Percentiles rank a stretch among this genome's conserved stretches.
phyloP scores from a whole-genome alignment of 2,888 invertebrate species.

The Ormyrus pomaceus region DNA sequence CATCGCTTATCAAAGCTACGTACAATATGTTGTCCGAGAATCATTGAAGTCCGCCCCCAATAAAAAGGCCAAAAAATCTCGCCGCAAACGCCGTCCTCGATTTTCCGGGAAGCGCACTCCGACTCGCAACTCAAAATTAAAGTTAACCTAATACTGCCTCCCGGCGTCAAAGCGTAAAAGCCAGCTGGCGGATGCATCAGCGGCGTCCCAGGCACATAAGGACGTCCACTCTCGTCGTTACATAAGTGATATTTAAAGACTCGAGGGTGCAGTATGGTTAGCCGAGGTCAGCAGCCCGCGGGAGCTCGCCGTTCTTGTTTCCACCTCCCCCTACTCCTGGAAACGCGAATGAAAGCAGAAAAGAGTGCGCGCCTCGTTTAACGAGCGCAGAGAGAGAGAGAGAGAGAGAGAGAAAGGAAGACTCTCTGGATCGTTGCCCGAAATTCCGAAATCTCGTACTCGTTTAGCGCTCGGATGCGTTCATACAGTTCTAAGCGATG shows the following conservation, averaged over 20 bases:
- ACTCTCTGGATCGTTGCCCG: constrained; percentile 41
- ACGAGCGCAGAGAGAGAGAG: background rate
- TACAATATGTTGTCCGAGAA: too few species aligned
- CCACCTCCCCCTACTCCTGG: background rate
- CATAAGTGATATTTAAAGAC: constrained; percentile 68
- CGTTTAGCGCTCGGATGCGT: constrained; percentile 12
- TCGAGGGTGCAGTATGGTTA: constrained; percentile 61
- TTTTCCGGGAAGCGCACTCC: too few species aligned
- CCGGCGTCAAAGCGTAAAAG: constrained; percentile 9
- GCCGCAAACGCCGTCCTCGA: too few species aligned
- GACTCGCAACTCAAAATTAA: background rate
- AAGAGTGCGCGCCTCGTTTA: background rate
- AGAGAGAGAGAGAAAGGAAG: background rate
- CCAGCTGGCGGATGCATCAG: constrained; percentile 1
- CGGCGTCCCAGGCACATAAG: background rate
- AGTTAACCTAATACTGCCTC: constrained; percentile 3
- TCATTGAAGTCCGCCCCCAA: too few species aligned
- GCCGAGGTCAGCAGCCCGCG: constrained; percentile 45
- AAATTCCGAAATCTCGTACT: constrained; percentile 37
- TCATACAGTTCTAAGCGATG: constrained; percentile 18
- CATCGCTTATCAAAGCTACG: too few species aligned
- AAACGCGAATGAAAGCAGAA: background rate
- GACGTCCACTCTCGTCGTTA: constrained; percentile 22
- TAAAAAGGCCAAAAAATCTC: too few species aligned
- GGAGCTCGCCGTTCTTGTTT: constrained; percentile 49